phyloP scores from a whole-genome alignment of 2,113 vertebrate genomes.

The Asarcornis scutulata region DNA sequence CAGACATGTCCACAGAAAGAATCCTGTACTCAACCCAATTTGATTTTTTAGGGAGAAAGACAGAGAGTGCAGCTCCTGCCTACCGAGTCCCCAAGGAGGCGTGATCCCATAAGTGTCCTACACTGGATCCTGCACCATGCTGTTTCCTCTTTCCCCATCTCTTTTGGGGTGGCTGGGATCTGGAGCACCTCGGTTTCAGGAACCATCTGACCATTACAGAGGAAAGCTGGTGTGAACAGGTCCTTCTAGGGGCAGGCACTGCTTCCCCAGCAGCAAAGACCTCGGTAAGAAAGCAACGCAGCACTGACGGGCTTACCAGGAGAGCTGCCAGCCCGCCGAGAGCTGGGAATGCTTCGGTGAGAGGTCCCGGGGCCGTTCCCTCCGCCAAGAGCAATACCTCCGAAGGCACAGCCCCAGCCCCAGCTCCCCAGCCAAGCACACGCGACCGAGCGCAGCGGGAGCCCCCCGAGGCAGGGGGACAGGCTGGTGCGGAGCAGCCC shows the following conservation, averaged over 20 bases:
- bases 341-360: neutral
- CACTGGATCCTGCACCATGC: neutral
- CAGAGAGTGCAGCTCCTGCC: neutral
- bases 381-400: neutral
- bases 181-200: neutral
- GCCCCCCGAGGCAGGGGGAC: neutral
- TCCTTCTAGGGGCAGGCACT: neutral
- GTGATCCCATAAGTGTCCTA: neutral
- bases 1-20: neutral
- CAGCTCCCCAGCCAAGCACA: fast-evolving
- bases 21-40: neutral
- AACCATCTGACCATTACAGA: neutral
- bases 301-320: neutral
- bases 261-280: neutral
- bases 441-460: fast-evolving
- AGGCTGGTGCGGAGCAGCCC: neutral
- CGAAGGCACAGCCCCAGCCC: neutral
- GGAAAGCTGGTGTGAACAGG: neutral
- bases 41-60: neutral
- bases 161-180: neutral
- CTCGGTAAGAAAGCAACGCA: neutral
- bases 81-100: fast-evolving
- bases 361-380: neutral
- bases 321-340: fast-evolving
- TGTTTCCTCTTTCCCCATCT: neutral